phyloP scores from a whole-genome alignment of 2,113 vertebrate genomes.

The Bettongia penicillata region DNA sequence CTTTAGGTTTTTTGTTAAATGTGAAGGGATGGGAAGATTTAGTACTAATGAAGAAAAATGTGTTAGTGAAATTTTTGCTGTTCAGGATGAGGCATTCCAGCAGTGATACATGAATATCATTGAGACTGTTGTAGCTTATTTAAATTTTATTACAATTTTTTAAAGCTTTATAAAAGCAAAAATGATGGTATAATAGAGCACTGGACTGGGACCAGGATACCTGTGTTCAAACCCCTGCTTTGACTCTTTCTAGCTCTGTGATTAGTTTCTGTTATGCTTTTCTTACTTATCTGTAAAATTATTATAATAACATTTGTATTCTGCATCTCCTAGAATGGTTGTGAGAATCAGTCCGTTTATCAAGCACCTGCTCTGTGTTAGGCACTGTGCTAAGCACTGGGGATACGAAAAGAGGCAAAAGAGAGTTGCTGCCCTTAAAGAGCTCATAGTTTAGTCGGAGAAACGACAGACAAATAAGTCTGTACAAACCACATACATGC shows the following conservation, averaged over 20 bases:
- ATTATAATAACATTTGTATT: background rate
- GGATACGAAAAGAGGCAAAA: background rate
- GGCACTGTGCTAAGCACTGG: background rate
- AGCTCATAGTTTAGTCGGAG: background rate
- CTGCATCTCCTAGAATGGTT: background rate
- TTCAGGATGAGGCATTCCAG: background rate
- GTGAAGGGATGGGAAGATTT: background rate
- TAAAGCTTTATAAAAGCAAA: constrained; percentile 39
- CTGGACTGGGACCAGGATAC: background rate
- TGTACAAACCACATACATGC: background rate
- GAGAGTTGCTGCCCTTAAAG: background rate
- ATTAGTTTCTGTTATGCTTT: background rate
- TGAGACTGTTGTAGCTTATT: constrained; percentile 48
- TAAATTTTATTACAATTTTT: constrained; percentile 42
- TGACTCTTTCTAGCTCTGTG: background rate
- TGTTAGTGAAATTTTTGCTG: background rate
- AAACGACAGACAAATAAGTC: background rate
- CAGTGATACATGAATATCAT: constrained; percentile 28
- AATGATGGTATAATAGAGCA: background rate
- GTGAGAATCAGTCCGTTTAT: background rate
- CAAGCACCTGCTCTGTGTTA: background rate
- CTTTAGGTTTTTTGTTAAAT: constrained; percentile 55
- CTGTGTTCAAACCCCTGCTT: background rate
- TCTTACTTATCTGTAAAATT: background rate
- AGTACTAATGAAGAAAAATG: background rate